Base-by-base conservation (phyloP, 2,797 vertebrate genomes). In the Thamnophis elegans region DNA sequence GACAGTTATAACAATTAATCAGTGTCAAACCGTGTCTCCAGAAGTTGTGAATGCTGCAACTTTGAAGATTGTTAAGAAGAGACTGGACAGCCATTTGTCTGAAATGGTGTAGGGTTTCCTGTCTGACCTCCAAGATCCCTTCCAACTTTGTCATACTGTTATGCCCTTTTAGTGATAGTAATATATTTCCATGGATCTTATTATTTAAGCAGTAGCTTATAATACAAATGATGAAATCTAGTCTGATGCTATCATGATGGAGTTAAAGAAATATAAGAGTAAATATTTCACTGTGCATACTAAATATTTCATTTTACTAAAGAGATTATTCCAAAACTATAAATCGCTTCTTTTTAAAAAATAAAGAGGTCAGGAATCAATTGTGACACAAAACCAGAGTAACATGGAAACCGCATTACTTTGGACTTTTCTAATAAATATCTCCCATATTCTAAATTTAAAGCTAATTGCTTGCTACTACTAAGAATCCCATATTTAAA, bases 401-500 rank as follows among this genome's bases (percentile, higher is more conserved):
- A 89, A 47, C 25, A 8, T 89, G n/a, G 26, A 16, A 82, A n/a
- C 18, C 9, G 60, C 59, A 58, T 94, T 94, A 93, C 93, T 94
- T 93, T 92, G 92, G 95, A 95, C 95, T 54, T 92, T 47, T 65
- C 5, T 36, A 58, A 82, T 16, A 93, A 47, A n/a, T 54, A 87
- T 20, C 94, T 87, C 85, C 92, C 95, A 95, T 65, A 87, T 82
- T 82, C 92, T 59, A 91, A 92, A 87, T 0, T 22, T 0, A 26
- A 94, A 94, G 90, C 94, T 65, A 91, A 97, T 94, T 94, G 95
- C 94, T 96, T 95, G 93, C 93, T 95, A 94, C 96, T 95, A 96
- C 96, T 95, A 96, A 96, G 97, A 96, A 96, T 78, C 95, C 94
- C 92, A 92, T 94, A 95, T 91, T 96, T 96, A 97, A 95, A 96